Evolutionary conservation across 2,797 vertebrate genomes (phyloP), one percentile per base, ranked within the genome.

Genomic region (Cryptoprocta ferox): DNA sequence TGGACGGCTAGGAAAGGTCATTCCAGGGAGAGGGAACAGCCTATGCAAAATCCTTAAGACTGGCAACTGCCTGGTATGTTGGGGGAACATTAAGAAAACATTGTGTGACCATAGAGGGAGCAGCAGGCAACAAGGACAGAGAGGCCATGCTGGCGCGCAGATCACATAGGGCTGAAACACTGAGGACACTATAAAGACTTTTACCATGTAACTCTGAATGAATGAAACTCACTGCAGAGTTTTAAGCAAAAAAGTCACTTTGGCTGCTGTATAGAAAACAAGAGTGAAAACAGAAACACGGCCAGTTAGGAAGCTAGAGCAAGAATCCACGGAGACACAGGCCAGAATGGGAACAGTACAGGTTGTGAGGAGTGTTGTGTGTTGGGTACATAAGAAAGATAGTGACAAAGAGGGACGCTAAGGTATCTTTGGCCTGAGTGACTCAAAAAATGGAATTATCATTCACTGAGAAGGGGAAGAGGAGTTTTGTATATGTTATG

Each of bases 161-260:
- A 15, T 35, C 39, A 42, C 15, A 15, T 0, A 53, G 32, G 37
- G 32, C 14, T 48, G n/a, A 13, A 50, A 83, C 4, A 21, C 28
- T 15, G 9, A 70, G 75, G 45, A 59, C 5, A 5, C 5, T 24
- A 2, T 24, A 10, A 91, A 19, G 32, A 73, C 5, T 45, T 94
- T 50, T 50, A 18, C n/a, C 37, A 66, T 61, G 42, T 59, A 45
- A 16, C 16, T 32, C n/a, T 35, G 30, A 61, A 81, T 39, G 63
- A 73, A 45, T 19, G 59, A 76, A 90, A 76, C 19, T 9, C 37
- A 39, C 0, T 45, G 42, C 84, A 45, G 48, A 65, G 1, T 42
- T 59, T 91, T 89, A 65, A 92, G 59, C 6, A 61, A 53, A 90
- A 45, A 94, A 79, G 75, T 82, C 76, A 78, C n/a, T n/a, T n/a